Evolutionary conservation across 1,140 invertebrate genomes (phyloP).

Genomic region (Dreissena rostriformis): DNA sequence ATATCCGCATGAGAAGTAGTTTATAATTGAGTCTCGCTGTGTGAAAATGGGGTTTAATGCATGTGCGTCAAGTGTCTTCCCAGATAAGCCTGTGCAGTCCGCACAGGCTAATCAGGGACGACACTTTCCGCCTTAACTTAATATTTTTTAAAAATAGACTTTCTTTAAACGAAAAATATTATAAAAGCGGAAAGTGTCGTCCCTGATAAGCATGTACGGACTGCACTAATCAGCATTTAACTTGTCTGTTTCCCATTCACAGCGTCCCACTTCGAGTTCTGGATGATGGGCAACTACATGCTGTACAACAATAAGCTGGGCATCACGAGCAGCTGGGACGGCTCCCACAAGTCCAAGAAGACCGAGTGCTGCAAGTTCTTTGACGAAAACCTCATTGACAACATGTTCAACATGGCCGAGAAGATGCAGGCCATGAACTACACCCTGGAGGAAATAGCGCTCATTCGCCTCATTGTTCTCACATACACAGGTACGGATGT

Average conservation of each 20-base stretch:
- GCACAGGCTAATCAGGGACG: too few relatives aligned
- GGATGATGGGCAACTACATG: conserved; percentile 47
- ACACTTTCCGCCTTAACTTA: too few relatives aligned
- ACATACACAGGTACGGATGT: conserved; percentile 41
- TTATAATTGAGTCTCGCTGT: too few relatives aligned
- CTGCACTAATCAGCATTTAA: too few relatives aligned
- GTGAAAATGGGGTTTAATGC: too few relatives aligned
- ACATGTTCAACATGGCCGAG: conserved; percentile 18
- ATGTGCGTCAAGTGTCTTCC: too few relatives aligned
- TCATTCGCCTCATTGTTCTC: conserved; percentile 39
- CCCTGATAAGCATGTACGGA: too few relatives aligned
- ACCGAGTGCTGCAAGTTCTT: conserved; percentile 29
- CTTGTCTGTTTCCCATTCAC: conserved; percentile 1
- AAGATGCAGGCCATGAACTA: conserved; percentile 15
- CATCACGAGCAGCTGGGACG: conserved; percentile 5
- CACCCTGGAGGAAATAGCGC: conserved; percentile 35
- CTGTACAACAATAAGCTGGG: conserved; percentile 31
- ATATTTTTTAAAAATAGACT: too few relatives aligned
- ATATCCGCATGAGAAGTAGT: too few relatives aligned
- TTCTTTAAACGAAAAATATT: too few relatives aligned
- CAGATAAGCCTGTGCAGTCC: too few relatives aligned
- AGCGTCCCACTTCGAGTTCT: conserved; percentile 47
- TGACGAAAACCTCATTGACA: neutral
- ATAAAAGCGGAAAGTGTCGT: too few relatives aligned
- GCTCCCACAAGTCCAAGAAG: neutral